Base-by-base conservation (phyloP, 2,113 vertebrate species). In the Cathartes aura region DNA sequence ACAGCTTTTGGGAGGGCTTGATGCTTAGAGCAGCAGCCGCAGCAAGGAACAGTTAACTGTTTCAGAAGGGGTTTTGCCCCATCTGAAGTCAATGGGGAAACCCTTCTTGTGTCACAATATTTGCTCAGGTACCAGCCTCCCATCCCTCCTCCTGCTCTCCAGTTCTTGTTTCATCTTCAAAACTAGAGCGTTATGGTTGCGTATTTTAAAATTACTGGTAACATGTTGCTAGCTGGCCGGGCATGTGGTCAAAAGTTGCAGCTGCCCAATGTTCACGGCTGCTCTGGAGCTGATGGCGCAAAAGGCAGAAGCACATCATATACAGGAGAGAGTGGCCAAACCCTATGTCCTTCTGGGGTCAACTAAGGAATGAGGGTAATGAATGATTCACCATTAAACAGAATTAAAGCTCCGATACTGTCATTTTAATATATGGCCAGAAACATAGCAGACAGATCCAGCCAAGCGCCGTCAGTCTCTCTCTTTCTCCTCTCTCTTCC, bases 241-340 rank as follows among this genome's bases (percentile, higher is more conserved):
- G 24, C 30, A 19, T 1, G 2, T 8, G 62, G 38, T 75, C 62
- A 38, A 26, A 53, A 48, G 32, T 19, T 55, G 63, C n/a, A 66
- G 52, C 67, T 85, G 42, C 29, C 24, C 27, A 10, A 2, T 30
- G 68, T 32, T 15, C 13, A 2, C 2, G 2, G 26, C 64, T 74
- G 43, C 58, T 93, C 21, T 83, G 60, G 52, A 60, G 43, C 29
- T 76, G 63, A 27, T 0, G 5, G 34, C 90, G 40, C 42, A 62
- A 59, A 59, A 0, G 8, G 26, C 58, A 90, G 82, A 50, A 59
- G 56, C 24, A 30, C 4, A 7, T 50, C 47, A 9, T 0, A 1
- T 11, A 23, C 40, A 53, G 26, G 10, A 67, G 27, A 38, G 40
- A 56, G 59, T 22, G 45, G 17, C 45, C 84, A 87, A 78, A 50